Conservation (phyloP, 2,888 invertebrate species). For the Mesorhabditis spiculigera region DNA sequence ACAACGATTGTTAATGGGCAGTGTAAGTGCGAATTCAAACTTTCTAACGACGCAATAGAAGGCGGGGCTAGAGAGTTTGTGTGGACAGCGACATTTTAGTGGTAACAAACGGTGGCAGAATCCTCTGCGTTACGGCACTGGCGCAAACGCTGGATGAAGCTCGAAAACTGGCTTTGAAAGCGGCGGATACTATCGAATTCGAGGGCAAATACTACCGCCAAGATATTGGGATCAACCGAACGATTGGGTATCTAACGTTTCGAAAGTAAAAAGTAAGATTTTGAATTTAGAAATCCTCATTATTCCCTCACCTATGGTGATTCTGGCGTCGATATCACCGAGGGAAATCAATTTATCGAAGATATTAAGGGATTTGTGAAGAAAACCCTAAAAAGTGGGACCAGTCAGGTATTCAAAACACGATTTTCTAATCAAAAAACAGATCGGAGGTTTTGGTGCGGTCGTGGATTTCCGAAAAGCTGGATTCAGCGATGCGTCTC, state of each 20-base stretch:
- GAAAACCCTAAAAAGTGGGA: slow-evolving; percentile 36
- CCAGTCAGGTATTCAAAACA: slow-evolving; percentile 20
- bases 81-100: no score
- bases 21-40: slow-evolving; percentile 6
- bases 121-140: slow-evolving; percentile 76
- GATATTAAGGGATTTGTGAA: slow-evolving; percentile 74
- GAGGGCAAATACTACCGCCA: slow-evolving; percentile 80
- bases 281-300: neutral
- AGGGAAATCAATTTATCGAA: slow-evolving; percentile 81
- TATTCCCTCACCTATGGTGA: slow-evolving; percentile 73
- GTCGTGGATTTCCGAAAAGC: slow-evolving; percentile 77
- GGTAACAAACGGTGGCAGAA: slow-evolving; percentile 85
- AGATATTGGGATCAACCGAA: slow-evolving; percentile 71
- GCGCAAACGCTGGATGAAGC: slow-evolving; percentile 69
- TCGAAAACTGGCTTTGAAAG: slow-evolving; percentile 74
- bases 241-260: slow-evolving; percentile 1
- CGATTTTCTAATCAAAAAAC: slow-evolving; percentile 8
- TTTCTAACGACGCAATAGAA: no score
- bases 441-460: slow-evolving; percentile 83
- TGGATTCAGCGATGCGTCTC: slow-evolving; percentile 73
- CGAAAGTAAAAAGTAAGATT: neutral
- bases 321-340: slow-evolving; percentile 84
- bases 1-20: slow-evolving; percentile 11
- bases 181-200: slow-evolving; percentile 74
- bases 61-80: no score